Evolutionary conservation across 2,888 invertebrate genomes (phyloP).

Genomic region (Electrophaes corylata): DNA sequence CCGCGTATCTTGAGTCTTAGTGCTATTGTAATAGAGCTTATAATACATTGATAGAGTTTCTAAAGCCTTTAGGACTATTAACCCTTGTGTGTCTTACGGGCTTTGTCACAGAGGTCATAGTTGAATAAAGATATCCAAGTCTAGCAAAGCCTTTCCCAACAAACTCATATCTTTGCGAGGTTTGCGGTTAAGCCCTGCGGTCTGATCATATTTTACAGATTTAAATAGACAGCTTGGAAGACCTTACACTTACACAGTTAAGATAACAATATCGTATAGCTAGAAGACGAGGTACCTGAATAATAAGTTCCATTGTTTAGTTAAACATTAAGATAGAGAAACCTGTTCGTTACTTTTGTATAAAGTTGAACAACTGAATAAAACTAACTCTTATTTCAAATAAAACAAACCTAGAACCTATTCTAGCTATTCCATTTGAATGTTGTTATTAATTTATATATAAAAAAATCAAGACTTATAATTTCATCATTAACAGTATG

Average conservation of each 20-base stretch:
- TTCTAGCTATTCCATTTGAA: not conserved
- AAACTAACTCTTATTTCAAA: constrained; percentile 2
- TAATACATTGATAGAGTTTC: constrained; percentile 12
- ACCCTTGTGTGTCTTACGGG: constrained; percentile 24
- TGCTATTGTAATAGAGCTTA: constrained; percentile 22
- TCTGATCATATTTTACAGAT: constrained; percentile 37
- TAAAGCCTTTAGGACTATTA: constrained; percentile 21
- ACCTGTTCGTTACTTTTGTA: constrained; percentile 10
- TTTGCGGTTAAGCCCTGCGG: constrained; percentile 34
- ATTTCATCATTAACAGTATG: too few species aligned
- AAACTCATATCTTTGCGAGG: constrained; percentile 39
- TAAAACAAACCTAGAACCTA: not conserved
- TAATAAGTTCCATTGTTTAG: constrained; percentile 14
- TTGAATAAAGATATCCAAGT: constrained; percentile 26
- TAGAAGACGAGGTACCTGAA: constrained; percentile 10
- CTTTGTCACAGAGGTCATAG: constrained; percentile 35
- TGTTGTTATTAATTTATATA: too few species aligned
- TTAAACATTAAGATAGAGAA: constrained; percentile 14
- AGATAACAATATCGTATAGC: constrained; percentile 18
- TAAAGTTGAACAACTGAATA: constrained; percentile 1
- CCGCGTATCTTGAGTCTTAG: constrained; percentile 22
- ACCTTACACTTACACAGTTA: constrained; percentile 9
- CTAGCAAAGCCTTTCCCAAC: constrained; percentile 31
- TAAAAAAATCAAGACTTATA: too few species aligned
- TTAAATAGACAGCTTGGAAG: constrained; percentile 29